Evolutionary conservation across 2,888 invertebrate genomes (phyloP), one percentile per base, ranked within the genome.

Genomic region (Latrodectus elegans): DNA sequence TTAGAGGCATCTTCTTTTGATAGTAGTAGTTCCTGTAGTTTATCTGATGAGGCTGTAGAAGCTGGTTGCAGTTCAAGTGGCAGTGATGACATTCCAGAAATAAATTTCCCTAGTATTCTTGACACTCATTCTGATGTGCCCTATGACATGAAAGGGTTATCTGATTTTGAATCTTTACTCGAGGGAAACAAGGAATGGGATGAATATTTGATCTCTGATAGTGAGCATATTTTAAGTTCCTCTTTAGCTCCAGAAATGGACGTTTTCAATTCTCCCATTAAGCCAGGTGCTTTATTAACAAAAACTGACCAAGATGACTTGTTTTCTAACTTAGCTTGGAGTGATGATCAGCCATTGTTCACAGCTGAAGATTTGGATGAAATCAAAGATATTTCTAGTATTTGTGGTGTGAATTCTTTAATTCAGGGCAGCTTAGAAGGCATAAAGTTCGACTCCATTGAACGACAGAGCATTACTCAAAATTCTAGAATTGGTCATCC

Each of bases 81-180:
- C 26, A n/a, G 67, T 22, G 80, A 76, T 64, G 85, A 80, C 85
- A 76, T 77, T 77, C 87, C 87, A 77, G 86, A 87, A 67, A n/a
- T 70, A 49, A 75, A 75, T 75, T 85, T 80, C n/a, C 75, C 85
- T 2, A 64, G 26, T n/a, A 75, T 79, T 60, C 75, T 80, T 14
- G 81, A 65, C 17, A 52, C 17, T 17, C 77, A 65, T 22, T 4
- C 38, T 11, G 76, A 77, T 17, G 38, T n/a, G n/a, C 15, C 80
- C 4, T 71, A 86, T 55, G 87, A 88, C 26, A 38, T 77, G 0
- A 78, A 88, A 38, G n/a, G 64, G n/a, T 49, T 82, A 14, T 17
- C 74, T 15, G 83, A 88, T 51, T 73, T 83, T 64, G 82, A 79
- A 4, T 38, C 64, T 4, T 52, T 83, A n/a, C 22, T 88, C 4